Evolutionary conservation across 2,113 vertebrate species (phyloP).

Genomic region (Alouatta palliata): DNA sequence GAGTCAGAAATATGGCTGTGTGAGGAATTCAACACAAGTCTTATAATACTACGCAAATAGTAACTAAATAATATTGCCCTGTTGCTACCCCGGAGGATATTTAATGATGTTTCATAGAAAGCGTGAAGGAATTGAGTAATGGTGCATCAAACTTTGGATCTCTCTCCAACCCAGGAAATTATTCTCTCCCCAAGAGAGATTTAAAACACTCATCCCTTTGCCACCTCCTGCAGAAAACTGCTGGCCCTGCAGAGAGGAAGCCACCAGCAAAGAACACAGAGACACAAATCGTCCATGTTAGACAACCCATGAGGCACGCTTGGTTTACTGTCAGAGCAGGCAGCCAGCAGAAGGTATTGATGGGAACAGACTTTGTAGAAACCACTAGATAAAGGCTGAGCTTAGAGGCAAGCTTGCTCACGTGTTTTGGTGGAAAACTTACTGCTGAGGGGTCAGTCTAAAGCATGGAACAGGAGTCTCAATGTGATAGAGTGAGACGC

Average conservation of each 20-base stretch:
- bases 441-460: not conserved
- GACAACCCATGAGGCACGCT: not conserved
- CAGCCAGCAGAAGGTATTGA: not conserved
- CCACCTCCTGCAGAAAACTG: not conserved
- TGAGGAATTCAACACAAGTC: not conserved
- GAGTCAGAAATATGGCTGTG: not conserved
- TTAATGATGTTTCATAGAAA: constrained; percentile 43
- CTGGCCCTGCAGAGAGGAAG: not conserved
- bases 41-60: not conserved
- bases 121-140: constrained; percentile 25
- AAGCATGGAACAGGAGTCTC: not conserved
- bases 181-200: constrained; percentile 29
- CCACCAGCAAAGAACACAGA: not conserved
- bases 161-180: not conserved
- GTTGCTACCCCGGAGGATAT: not conserved
- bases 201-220: not conserved
- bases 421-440: not conserved
- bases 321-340: not conserved
- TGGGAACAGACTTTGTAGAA: not conserved
- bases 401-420: not conserved
- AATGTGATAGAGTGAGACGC: not conserved
- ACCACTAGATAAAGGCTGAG: not conserved
- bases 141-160: not conserved
- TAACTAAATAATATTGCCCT: not conserved
- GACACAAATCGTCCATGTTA: not conserved